Percentiles rank a stretch among this genome's conserved stretches.
Evolutionary conservation across 2,888 invertebrate species (phyloP).

Genomic region (Leptothorax acervorum): DNA sequence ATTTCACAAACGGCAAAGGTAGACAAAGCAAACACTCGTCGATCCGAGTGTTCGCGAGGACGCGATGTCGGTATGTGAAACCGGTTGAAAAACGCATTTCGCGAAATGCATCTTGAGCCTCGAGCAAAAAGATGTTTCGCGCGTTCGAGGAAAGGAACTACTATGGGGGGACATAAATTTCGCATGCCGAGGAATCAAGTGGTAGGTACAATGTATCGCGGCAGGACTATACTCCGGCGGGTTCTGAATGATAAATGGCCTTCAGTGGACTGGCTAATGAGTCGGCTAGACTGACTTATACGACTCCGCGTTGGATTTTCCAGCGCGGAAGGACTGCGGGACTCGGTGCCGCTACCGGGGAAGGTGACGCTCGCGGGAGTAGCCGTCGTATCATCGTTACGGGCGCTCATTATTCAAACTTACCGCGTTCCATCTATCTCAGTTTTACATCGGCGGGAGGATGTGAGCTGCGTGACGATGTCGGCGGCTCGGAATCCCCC

Average conservation of each 20-base stretch:
- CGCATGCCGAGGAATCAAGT: conserved; percentile 36
- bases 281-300: conserved; percentile 69
- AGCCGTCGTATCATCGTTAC: conserved; percentile 79
- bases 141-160: conserved; percentile 31
- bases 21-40: neutral
- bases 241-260: conserved; percentile 74
- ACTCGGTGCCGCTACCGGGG: conserved; percentile 43
- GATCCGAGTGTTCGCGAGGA: neutral
- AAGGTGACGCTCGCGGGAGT: conserved; percentile 61
- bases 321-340: conserved; percentile 55
- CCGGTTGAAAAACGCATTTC: conserved; percentile 6
- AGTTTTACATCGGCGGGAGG: conserved; percentile 81
- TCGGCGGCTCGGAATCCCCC: conserved; percentile 74
- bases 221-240: conserved; percentile 51
- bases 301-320: conserved; percentile 68
- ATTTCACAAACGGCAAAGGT: neutral
- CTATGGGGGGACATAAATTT: conserved; percentile 38
- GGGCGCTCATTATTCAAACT: conserved; percentile 83
- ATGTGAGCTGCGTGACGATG: conserved; percentile 82
- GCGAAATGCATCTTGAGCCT: neutral
- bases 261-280: conserved; percentile 74
- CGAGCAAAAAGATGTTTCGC: conserved; percentile 1
- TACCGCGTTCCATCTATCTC: conserved; percentile 83
- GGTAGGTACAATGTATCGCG: conserved; percentile 57
- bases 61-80: neutral